Evolutionary conservation across 1,140 invertebrate genomes (phyloP), one percentile per base, ranked within the genome.

Genomic region (Tribolium madens): DNA sequence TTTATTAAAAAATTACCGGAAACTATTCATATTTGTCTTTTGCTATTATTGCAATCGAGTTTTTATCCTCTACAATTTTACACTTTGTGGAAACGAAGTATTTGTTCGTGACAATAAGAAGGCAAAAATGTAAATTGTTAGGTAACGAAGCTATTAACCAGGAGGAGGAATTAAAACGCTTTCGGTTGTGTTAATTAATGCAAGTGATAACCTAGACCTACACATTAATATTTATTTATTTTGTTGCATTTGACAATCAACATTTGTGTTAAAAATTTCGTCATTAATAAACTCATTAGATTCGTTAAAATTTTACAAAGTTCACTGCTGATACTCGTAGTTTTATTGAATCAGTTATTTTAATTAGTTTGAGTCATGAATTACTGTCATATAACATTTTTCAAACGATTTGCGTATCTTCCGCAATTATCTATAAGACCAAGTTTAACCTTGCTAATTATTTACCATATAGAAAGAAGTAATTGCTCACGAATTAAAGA

Each of bases 11-110:
- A 14, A 31, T 13, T 13, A 64, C 57, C 57, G 57, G 57, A 64
- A 64, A 64, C 12, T 31, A 26, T 33, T 33, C 26, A 64, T 64
- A 33, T 64, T 64, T 64, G 57, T 31, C 26, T 64, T 64, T 64
- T 64, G 21, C 13, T 57, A 21, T 57, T 57, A 21, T 18, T n/a
- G 15, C 18, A 57, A 57, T 57, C 52, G 10, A 57, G 14, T 64
- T 64, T 64, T 64, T 64, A 10, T 36, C 57, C 6, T 13, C 21
- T 64, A 33, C 57, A 64, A 64, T 64, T 64, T 64, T 64, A 64
- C 57, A 64, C 21, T 64, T 64, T 2, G 31, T 64, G 26, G 26
- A 64, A 64, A 33, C 57, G 57, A 64, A 64, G 31, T 13, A 12
- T 64, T 64, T 57, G 9, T 57, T 64, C 57, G 10, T 64, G 21